phyloP scores from a whole-genome alignment of 2,888 invertebrate genomes.

The Dicranocentrus wangi region DNA sequence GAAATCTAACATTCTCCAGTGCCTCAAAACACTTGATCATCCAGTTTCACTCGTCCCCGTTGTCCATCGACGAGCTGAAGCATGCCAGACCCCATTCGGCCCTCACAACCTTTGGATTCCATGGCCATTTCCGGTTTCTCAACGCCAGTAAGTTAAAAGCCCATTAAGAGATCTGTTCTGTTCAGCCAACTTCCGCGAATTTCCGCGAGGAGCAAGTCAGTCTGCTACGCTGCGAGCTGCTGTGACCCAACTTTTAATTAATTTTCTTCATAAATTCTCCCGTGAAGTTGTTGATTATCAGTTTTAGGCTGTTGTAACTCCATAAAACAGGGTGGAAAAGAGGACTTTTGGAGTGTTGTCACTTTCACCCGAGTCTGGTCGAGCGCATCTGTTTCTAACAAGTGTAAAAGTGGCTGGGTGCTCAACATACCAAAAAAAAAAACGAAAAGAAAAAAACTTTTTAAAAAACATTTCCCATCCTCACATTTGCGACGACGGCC shows the following conservation, averaged over 20 bases:
- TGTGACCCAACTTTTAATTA: too few relatives aligned
- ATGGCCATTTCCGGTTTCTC: slow-evolving; percentile 70
- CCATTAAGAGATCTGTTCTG: too few relatives aligned
- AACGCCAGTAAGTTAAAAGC: slow-evolving; percentile 62
- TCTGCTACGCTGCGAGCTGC: too few relatives aligned
- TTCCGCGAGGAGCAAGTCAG: too few relatives aligned
- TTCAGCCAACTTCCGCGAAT: too few relatives aligned
- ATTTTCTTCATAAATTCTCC: too few relatives aligned
- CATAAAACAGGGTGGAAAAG: too few relatives aligned
- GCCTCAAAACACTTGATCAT: slow-evolving; percentile 84
- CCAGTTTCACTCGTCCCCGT: slow-evolving; percentile 80
- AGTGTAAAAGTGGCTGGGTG: too few relatives aligned
- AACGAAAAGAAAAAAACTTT: neutral
- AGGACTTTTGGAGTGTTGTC: too few relatives aligned
- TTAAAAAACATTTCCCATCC: neutral
- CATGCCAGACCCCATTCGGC: slow-evolving; percentile 19
- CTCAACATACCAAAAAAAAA: too few relatives aligned
- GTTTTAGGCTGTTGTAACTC: too few relatives aligned
- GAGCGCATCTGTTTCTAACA: neutral
- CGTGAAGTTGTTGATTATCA: too few relatives aligned
- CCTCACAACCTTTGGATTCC: slow-evolving; percentile 61
- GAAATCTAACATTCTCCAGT: slow-evolving; percentile 84
- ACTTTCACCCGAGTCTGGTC: neutral
- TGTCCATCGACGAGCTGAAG: slow-evolving; percentile 45
- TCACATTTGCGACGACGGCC: neutral